Percentiles rank a stretch among this genome's conserved stretches.
These are phyloP conservation scores for Pelagia noctiluca DNA, from an alignment of 30 jellyfish, hydroid and myxozoan species.

Conservation along the genomic window DNA sequence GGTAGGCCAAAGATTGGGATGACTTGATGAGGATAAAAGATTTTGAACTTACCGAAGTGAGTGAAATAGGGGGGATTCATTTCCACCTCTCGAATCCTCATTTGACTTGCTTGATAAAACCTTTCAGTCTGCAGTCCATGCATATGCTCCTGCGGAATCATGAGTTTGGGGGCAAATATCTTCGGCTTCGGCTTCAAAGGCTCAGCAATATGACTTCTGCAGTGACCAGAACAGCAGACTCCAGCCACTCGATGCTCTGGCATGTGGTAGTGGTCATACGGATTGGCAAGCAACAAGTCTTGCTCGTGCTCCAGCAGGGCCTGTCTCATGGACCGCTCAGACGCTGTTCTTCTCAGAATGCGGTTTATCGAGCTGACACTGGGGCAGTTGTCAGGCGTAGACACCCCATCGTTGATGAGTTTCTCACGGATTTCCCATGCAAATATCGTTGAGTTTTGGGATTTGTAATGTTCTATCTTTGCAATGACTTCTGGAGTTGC, in stretches of 20 bases:
- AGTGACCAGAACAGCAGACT: conserved; percentile 33
- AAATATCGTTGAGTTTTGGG: conserved; percentile 87
- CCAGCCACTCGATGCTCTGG: conserved; percentile 3
- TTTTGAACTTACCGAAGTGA: too few species aligned
- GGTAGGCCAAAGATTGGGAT: too few species aligned
- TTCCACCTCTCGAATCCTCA: too few species aligned
- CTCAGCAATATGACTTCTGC: conserved; percentile 14
- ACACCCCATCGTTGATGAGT: conserved; percentile 82
- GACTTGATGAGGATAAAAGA: too few species aligned
- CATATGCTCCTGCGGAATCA: too few species aligned
- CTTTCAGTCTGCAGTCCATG: too few species aligned
- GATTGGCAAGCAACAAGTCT: conserved; percentile 55
- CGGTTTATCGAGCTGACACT: conserved; percentile 99
- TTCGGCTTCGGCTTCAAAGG: conserved; percentile 8
- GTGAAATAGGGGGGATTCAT: too few species aligned
- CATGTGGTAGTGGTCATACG: conserved; percentile 26
- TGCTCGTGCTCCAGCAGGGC: conserved; percentile 90
- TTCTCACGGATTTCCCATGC: conserved; percentile 99
- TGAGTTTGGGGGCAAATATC: too few species aligned
- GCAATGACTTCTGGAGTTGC: conserved; percentile 97
- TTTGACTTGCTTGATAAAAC: too few species aligned
- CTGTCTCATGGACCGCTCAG: conserved; percentile 90
- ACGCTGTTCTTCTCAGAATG: conserved; percentile 92
- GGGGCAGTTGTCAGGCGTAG: conserved; percentile 81
- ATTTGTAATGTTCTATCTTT: conserved; percentile 86